Evolutionary conservation across 1,140 invertebrate species (phyloP), one percentile per base, ranked within the genome.

Genomic region (Lordiphosa clarofinis): DNA sequence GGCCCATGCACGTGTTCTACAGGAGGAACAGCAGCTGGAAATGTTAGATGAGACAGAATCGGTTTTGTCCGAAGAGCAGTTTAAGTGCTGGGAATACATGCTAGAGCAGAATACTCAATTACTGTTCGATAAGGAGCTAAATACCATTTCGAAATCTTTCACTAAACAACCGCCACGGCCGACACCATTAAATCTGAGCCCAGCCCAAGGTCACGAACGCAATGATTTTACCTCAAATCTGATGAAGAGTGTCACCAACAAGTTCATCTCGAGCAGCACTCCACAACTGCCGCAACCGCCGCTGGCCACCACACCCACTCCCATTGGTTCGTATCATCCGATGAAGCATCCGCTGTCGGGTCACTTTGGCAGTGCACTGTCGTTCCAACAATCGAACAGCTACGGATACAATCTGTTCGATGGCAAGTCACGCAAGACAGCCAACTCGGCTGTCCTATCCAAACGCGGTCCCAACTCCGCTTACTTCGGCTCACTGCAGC

Each of bases 71-170:
- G 95, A 96, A 68, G 96, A 97, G 81, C 95, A 96, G 82, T 96
- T 96, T 75, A 94, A 96, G 66, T 96, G 95, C 73, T 97, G 96
- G 96, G 96, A 97, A 71, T 97, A 96, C 74, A 96, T 97, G 94
- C 87, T 97, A 12, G 96, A 96, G 78, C 95, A 96, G 89, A 97
- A 97, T 73, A 96, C 95, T 0, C 95, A 96, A 76, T 89, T 96
- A 59, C 74, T 97, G 0, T 97, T 96, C 67, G 95, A 96, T 88
- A 96, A 96, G 79, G 95, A 96, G 88, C 87, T 96, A 39, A 95
- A 96, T 81, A 96, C 95, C 8, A 88, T 97, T 12, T 93, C 94
- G 0, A 93, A 93, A 68, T 92, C 91, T 0, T 92, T 92, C 31
- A 90, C 89, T 3, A 90, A 91, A 15, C 69, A 70, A 3, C 91